Base-by-base conservation (phyloP, 2,113 vertebrate genomes). In the Rana temporaria region DNA sequence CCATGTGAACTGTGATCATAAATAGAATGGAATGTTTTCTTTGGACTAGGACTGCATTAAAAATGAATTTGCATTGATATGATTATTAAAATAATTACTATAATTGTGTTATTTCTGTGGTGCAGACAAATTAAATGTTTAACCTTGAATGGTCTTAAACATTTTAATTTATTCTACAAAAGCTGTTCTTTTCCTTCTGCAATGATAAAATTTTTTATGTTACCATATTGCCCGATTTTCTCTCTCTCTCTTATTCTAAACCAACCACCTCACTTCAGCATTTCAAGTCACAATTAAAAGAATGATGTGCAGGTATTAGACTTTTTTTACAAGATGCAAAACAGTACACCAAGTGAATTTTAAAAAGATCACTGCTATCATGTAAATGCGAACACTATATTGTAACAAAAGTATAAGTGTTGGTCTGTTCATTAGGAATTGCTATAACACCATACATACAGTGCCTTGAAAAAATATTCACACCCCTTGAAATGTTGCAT, bases 201-300 rank as follows among this genome's bases (percentile, higher is more conserved):
- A 42, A 84, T 84, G 74, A 88, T 85, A 86, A 88, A 84, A 87
- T 65, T 59, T 71, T 86, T 85, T 76, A 85, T 79, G 38, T 69
- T 86, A 81, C 82, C 83, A 89, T 87, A 86, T 86, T 88, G 81
- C 79, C 72, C 75, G 86, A 87, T 86, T 82, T 86, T 17, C 81
- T 80, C 82, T 85, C 66, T 64, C 64, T 80, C 82, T 85, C 66
- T 64, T 62, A 84, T 89, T 88, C 87, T 84, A 79, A 85, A 77
- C 20, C 81, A 24, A 62, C 17, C 42, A 48, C 19, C 85, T 84
- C 86, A 59, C 85, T 89, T 85, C 85, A 84, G 73, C 65, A 0
- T 86, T 89, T 90, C 89, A 75, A 48, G 85, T 83, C 14, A 48
- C 26, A 81, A 86, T 88, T n/a, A 69, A 85, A 65, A 86, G 63